phyloP scores from a whole-genome alignment of 2,888 invertebrate species.

The Folsomia manolachei region DNA sequence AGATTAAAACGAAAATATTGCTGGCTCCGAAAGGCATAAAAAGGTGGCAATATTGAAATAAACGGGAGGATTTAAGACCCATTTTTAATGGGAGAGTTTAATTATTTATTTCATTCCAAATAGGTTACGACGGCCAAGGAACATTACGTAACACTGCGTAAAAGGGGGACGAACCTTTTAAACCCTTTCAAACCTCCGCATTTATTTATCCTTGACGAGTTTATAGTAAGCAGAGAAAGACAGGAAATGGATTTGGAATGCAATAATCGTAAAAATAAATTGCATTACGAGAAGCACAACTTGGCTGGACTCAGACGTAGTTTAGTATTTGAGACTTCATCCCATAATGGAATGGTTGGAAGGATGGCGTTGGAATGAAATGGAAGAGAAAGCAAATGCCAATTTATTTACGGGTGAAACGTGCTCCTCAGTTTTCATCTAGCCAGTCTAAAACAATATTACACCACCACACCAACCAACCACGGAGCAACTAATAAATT shows the following conservation, averaged over 20 bases:
- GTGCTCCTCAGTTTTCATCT: background rate
- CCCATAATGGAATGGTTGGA: background rate
- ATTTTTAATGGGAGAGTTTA: background rate
- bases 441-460: background rate
- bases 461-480: too few species aligned
- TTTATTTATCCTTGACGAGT: too few species aligned
- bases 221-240: too few species aligned
- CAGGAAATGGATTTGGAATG: background rate
- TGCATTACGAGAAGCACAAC: background rate
- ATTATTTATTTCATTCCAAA: too few species aligned
- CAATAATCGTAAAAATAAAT: background rate
- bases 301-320: too few species aligned
- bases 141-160: background rate
- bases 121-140: background rate
- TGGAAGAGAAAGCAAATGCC: background rate
- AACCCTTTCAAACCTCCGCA: background rate
- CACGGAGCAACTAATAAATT: background rate
- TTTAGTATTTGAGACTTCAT: background rate
- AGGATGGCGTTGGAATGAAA: too few species aligned
- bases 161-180: background rate
- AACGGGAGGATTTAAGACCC: background rate
- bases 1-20: background rate
- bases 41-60: background rate
- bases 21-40: background rate
- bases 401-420: background rate